Percentiles rank a stretch among this genome's conserved stretches.
Evolutionary conservation across 2,113 vertebrate species (phyloP).

Genomic region (Marcusenius ussheri): DNA sequence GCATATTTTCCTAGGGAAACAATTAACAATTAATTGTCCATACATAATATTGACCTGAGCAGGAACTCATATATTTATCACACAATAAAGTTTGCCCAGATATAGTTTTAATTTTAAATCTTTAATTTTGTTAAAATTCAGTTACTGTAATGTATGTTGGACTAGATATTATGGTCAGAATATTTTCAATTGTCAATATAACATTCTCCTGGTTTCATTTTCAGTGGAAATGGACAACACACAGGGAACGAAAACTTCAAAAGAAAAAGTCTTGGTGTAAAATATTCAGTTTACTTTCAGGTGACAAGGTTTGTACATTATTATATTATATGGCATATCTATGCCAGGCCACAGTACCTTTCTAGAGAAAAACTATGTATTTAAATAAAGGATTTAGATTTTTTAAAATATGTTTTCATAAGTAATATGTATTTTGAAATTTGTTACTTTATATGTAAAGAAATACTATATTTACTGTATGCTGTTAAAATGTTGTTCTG

Average conservation of each 20-base stretch:
- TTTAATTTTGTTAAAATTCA: not conserved
- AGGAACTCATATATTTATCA: not conserved
- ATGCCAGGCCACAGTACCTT: not conserved
- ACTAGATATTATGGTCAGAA: not conserved
- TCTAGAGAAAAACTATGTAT: not conserved
- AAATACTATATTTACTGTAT: not conserved
- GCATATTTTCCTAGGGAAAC: not conserved
- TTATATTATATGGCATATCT: not conserved
- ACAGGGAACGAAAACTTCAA: conserved; percentile 32
- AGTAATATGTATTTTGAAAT: not conserved
- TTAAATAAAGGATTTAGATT: not conserved
- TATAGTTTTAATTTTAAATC: not conserved
- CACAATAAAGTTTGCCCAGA: not conserved
- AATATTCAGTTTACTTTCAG: conserved; percentile 54
- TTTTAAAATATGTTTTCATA: not conserved
- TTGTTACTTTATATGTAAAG: not conserved
- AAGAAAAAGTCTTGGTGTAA: conserved; percentile 44
- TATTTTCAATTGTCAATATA: not conserved
- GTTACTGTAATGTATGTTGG: not conserved
- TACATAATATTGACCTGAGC: not conserved
- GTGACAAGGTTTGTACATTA: conserved; percentile 50
- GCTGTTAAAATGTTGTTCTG: not conserved
- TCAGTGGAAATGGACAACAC: conserved; percentile 51
- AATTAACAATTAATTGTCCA: not conserved
- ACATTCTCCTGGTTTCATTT: conserved; percentile 6